Evolutionary conservation across 2,888 invertebrate genomes (phyloP).

Genomic region (Cactoblastis cactorum): DNA sequence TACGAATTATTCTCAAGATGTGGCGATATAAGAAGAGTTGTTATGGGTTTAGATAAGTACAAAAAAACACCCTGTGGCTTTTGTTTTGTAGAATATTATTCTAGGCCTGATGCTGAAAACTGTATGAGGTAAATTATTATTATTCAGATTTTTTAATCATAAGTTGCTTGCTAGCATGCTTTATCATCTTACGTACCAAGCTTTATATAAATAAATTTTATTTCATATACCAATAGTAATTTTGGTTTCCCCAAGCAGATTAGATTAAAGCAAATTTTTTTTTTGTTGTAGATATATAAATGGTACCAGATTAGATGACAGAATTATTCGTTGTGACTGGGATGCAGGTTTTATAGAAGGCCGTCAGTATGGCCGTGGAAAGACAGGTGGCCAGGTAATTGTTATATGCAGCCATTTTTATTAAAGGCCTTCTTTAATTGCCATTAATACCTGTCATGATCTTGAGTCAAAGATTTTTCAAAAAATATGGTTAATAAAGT

Average conservation of each 20-base stretch:
- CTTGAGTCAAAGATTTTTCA: too few relatives aligned
- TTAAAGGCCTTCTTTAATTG: too few relatives aligned
- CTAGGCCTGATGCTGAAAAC: conserved; percentile 85
- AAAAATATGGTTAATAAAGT: too few relatives aligned
- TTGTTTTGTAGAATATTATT: conserved; percentile 98
- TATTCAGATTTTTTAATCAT: neutral
- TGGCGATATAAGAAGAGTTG: conserved; percentile 95
- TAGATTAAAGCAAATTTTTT: neutral
- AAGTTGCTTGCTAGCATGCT: too few relatives aligned
- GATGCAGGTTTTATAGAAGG: conserved; percentile 99
- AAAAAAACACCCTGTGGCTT: conserved; percentile 99
- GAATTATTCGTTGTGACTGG: conserved; percentile 98
- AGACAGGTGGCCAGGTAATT: conserved; percentile 98
- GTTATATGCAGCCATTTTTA: too few relatives aligned
- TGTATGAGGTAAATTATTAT: conserved; percentile 82
- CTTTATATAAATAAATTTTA: too few relatives aligned
- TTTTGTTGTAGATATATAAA: conserved; percentile 88
- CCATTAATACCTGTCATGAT: too few relatives aligned
- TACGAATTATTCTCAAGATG: conserved; percentile 97
- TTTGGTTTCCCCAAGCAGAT: neutral
- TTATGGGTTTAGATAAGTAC: conserved; percentile 99
- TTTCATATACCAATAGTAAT: too few relatives aligned
- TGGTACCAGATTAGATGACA: conserved; percentile 96
- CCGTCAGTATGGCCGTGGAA: conserved; percentile 98
- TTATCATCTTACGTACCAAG: too few relatives aligned